Evolutionary conservation across 2,888 invertebrate species (phyloP), one percentile per base, ranked within the genome.

Genomic region (Arrhopalites spinosus): DNA sequence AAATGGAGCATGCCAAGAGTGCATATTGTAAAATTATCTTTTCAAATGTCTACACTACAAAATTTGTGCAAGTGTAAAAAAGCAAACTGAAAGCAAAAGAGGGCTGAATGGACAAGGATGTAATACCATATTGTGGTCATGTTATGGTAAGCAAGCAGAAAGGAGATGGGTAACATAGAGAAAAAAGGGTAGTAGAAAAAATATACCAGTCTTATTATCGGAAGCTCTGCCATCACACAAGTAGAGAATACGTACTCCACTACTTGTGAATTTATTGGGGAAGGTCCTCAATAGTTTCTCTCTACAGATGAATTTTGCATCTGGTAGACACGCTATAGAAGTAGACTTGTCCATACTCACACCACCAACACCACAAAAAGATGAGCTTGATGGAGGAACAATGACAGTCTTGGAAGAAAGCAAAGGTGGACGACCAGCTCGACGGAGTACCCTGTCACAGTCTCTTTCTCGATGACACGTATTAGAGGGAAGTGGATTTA

Each of bases 211-310:
- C 80, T 79, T 80, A 72, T 78, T 64, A 72, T 72, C 74, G 71
- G 74, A 68, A 53, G 66, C 67, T 67, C 36, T 75, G 59, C 29
- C 50, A 79, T 81, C 81, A 80, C 82, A 82, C 45, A 80, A 73
- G 78, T 82, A 82, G 73, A 82, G 74, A 71, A 82, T 77, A 50
- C 81, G 79, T 17, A 82, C 81, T 68, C 82, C 82, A 61, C 78
- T 78, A 27, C 78, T 71, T n/a, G 78, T 79, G 43, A 82, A 45
- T 75, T 82, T 82, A 76, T 81, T 81, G 25, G 81, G 82, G 59
- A 81, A 77, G 63, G 78, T 63, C 30, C 75, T 64, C 30, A 82
- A 75, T 45, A 82, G 76, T 73, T 80, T 82, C 70, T 81, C 78
- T 56, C 78, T 78, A 76, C 79, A 81, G 72, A 81, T 77, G 68